Percentiles rank a stretch among this genome's conserved stretches.
Evolutionary conservation across 2,113 vertebrate species (phyloP).

Genomic region (Penelope pileata): DNA sequence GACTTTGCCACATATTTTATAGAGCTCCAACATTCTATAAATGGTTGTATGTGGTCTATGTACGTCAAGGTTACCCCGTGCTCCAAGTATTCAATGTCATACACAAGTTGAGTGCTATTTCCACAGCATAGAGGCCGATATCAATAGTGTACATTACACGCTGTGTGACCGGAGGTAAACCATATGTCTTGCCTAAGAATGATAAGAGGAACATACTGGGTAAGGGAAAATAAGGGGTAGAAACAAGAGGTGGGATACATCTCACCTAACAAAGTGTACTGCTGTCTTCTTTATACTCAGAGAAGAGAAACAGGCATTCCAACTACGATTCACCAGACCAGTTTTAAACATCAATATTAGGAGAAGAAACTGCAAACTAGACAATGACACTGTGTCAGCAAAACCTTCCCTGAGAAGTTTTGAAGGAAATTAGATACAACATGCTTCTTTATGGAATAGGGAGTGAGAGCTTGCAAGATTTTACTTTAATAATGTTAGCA

Average conservation of each 20-base stretch:
- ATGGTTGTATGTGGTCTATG: accelerated
- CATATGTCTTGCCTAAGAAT: neutral
- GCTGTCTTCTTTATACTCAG: neutral
- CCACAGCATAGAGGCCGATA: neutral
- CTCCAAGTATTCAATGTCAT: neutral
- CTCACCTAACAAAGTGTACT: neutral
- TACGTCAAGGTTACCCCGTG: neutral
- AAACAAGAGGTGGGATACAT: neutral
- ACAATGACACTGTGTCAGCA: neutral
- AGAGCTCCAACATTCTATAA: neutral
- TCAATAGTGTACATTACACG: accelerated
- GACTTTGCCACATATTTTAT: neutral
- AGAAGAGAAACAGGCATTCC: neutral
- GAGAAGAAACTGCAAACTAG: neutral
- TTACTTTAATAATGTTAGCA: neutral
- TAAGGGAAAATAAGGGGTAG: neutral
- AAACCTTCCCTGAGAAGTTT: neutral
- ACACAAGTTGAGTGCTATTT: accelerated
- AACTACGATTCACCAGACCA: neutral
- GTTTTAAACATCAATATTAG: neutral
- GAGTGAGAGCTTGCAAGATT: neutral
- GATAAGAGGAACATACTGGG: accelerated
- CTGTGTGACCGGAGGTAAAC: neutral
- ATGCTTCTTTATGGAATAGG: neutral
- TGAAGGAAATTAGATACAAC: neutral